Base-by-base conservation (phyloP, 2,113 vertebrate species). In the Zosterops borbonicus region DNA sequence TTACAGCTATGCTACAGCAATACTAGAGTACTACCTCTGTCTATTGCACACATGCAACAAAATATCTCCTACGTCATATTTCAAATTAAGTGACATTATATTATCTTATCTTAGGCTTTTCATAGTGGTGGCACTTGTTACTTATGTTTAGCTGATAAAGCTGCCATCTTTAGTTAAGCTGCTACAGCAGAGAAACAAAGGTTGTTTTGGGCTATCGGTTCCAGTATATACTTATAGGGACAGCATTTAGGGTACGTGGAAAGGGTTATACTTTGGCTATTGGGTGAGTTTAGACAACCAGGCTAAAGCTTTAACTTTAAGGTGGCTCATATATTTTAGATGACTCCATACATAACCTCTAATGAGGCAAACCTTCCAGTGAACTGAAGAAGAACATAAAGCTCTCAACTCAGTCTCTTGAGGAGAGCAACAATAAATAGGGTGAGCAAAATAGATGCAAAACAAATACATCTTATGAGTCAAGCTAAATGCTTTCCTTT, bases 391-490 rank as follows among this genome's bases (percentile, higher is more conserved):
- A 46, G 31, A 79, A 52, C 21, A 82, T 65, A 64, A 82, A 85
- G 22, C 17, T 84, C 33, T 63, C 33, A 70, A 33, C 7, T 46
- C 27, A 68, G 53, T 64, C 62, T 59, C 90, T 53, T 73, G 62
- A 90, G 53, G n/a, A 83, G 3, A 70, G 12, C 37, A 87, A 79
- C 71, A 85, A 60, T 49, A 93, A 82, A 91, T 56, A 76, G 1
- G 11, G 28, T 47, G 13, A 93, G 23, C 8, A 94, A 95, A 92
- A 94, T 47, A 91, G 69, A 56, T 68, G 42, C 33, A 79, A 78
- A 91, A 59, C 27, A 89, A 92, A 70, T 28, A 50, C 9, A 56
- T 39, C 20, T n/a, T 33, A 47, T 84, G 31, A 75, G 33, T 75
- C 81, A 95, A 92, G 46, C 7, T 28, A 87, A 84, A 58, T 2